phyloP scores from a whole-genome alignment of 2,797 vertebrate genomes.

The Onychomys arenicola region DNA sequence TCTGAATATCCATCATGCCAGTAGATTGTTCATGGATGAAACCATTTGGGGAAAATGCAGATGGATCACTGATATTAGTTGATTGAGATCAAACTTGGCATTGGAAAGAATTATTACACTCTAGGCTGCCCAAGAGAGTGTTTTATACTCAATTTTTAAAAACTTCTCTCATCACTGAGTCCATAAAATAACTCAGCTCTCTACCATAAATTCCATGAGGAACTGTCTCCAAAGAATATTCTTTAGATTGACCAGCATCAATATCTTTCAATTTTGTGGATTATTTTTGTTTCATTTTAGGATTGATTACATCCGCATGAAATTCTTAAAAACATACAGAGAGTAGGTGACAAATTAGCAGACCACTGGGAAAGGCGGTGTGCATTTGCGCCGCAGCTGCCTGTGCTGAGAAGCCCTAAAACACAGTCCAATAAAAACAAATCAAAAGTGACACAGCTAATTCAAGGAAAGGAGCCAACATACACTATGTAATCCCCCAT shows the following conservation, averaged over 20 bases:
- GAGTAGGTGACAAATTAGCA: conserved; percentile 4
- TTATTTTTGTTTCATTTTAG: conserved; percentile 43
- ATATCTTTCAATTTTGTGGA: background rate
- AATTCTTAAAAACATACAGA: background rate
- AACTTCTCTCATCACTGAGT: background rate
- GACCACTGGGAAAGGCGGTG: background rate
- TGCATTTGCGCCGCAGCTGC: conserved; percentile 55
- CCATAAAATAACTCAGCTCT: background rate
- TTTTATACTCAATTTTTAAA: background rate
- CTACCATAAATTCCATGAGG: background rate
- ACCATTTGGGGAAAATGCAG: background rate
- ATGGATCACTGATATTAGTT: background rate
- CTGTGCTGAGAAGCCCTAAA: conserved; percentile 69
- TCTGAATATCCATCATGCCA: background rate
- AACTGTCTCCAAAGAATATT: background rate
- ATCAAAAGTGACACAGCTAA: conserved; percentile 85
- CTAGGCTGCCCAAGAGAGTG: background rate
- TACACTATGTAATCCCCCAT: conserved; percentile 73
- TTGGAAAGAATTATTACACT: background rate
- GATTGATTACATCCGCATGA: background rate
- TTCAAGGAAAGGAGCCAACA: conserved; percentile 77
- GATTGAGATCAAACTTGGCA: background rate
- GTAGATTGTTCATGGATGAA: background rate
- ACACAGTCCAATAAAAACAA: conserved; percentile 76
- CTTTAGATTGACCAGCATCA: background rate